Conservation (phyloP, 2,888 invertebrate genomes). For the Leptinotarsa rubiginosa region DNA sequence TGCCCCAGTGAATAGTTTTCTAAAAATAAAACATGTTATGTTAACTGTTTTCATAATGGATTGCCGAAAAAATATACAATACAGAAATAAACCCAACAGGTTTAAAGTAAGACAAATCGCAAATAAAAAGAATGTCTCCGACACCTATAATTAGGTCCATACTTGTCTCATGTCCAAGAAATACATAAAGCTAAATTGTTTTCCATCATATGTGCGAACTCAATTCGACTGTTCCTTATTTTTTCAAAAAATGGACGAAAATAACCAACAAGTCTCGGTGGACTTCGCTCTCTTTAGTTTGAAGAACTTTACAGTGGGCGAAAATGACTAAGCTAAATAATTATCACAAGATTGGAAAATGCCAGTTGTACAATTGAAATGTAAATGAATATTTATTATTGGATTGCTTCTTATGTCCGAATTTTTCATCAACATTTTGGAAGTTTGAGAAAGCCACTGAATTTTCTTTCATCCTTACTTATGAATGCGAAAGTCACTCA, state of each 20-base stretch:
- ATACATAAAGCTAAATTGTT: constrained; percentile 31
- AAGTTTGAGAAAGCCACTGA: too few relatives aligned
- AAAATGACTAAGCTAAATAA: too few relatives aligned
- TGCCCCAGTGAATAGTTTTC: constrained; percentile 18
- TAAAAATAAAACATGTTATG: constrained; percentile 36
- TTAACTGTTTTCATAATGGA: constrained; percentile 25
- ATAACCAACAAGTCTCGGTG: not conserved
- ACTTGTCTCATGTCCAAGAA: constrained; percentile 48
- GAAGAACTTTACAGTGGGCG: too few relatives aligned
- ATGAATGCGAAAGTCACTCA: too few relatives aligned
- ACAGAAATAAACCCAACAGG: constrained; percentile 38
- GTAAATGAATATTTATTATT: too few relatives aligned
- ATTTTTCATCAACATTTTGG: too few relatives aligned
- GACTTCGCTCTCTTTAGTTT: too few relatives aligned
- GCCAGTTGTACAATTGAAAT: too few relatives aligned
- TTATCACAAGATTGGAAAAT: too few relatives aligned
- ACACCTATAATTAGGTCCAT: constrained; percentile 46
- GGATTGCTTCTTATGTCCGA: too few relatives aligned
- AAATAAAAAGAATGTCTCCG: constrained; percentile 31
- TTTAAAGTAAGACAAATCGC: constrained; percentile 35
- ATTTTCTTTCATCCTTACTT: too few relatives aligned
- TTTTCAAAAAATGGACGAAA: not conserved
- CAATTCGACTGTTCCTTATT: not conserved
- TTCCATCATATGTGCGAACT: too few relatives aligned
- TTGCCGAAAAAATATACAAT: constrained; percentile 22